phyloP scores from a whole-genome alignment of 1,140 invertebrate genomes.

The Leptinotarsa defecta region DNA sequence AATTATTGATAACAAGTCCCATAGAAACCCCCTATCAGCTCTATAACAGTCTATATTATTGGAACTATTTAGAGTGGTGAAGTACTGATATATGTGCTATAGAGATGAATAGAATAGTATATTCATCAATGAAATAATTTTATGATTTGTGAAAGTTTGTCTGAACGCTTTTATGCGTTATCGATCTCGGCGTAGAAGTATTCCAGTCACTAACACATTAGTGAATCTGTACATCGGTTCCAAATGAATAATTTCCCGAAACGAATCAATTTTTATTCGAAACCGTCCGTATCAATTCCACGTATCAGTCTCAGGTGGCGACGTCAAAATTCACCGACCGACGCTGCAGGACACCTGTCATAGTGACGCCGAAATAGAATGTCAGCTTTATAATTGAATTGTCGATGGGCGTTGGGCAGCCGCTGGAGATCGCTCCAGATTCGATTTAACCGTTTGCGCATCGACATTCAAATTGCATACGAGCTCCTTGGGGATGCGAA shows the following conservation, averaged over 20 bases:
- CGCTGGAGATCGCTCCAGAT: conserved; percentile 24
- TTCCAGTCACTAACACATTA: no score
- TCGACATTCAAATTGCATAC: conserved; percentile 29
- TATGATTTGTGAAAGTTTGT: no score
- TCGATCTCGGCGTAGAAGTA: no score
- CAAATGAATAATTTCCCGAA: not conserved
- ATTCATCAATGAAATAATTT: no score
- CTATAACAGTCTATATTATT: no score
- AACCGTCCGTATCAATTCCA: not conserved
- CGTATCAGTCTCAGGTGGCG: not conserved
- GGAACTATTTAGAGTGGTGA: no score
- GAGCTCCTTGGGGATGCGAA: conserved; percentile 8
- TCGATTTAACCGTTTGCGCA: conserved; percentile 29
- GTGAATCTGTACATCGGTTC: no score
- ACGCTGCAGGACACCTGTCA: conserved; percentile 18
- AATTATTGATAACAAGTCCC: no score
- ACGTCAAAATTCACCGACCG: conserved; percentile 2
- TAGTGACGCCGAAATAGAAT: conserved; percentile 16
- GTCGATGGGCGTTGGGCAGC: not conserved
- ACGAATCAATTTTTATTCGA: not conserved
- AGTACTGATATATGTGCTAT: no score
- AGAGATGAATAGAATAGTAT: no score
- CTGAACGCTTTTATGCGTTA: no score
- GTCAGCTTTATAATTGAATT: conserved; percentile 23
- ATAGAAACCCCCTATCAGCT: no score